Base-by-base conservation (phyloP, 2,888 invertebrate species). In the Tanytarsus gracilentus region DNA sequence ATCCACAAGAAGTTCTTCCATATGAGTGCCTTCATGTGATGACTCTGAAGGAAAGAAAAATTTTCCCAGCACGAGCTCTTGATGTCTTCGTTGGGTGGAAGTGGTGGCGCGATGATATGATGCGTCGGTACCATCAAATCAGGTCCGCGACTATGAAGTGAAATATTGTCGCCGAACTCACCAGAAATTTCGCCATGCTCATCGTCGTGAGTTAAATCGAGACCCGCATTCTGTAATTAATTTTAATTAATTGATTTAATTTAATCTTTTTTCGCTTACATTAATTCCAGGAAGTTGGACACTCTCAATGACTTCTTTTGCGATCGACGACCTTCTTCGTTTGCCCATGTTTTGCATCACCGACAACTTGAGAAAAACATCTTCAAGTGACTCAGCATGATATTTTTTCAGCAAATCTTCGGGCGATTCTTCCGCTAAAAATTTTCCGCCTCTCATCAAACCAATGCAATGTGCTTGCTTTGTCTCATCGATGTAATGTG, bases 1-100 rank as follows among this genome's bases (percentile, higher is more conserved):
- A 92, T 83, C 81, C 89, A 88, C 58, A 90, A 76, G 67, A 88
- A 86, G 70, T 92, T 92, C 72, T 92, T 93, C 88, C 91, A 90
- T 49, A 91, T 79, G 21, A 92, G 73, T 1, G 91, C 89, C 66
- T 83, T 83, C 84, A 90, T 85, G 66, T 88, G 86, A 67, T 81
- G 76, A 64, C 77, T 74, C 66, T 85, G 79, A 73, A 87, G 78
- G 36, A 86, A 79, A 70, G 81, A 82, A 52, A 82, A 75, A 63
- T 78, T 76, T 63, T 84, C 81, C 65, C 76, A 74, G 55, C 77
- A 76, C 0, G 75, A 76, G 18, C 73, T 74, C 3, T 77, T 74
- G 0, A 79, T 77, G 36, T 81, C 78, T 64, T 85, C 84, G 55
- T 83, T 85, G 0, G 85, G 85, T 0, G 88, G 88, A 63, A 88